Evolutionary conservation across 2,113 vertebrate genomes (phyloP), one percentile per base, ranked within the genome.

Genomic region (Numenius arquata): DNA sequence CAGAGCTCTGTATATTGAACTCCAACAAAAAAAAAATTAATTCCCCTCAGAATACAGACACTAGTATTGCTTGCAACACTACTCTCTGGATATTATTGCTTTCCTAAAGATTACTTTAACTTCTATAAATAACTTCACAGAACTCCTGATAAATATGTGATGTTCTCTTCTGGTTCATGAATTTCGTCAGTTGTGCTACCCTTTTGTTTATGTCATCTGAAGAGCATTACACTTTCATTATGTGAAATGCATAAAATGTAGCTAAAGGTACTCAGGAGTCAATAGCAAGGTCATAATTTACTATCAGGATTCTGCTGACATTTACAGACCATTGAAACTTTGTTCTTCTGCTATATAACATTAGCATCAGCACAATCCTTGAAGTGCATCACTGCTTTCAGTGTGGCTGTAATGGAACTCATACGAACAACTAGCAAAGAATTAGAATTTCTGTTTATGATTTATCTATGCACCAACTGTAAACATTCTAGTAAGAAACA

Each of bases 251-350:
- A 90, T 86, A 92, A 96, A 97, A 97, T 58, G 80, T 72, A 95
- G 70, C 90, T 63, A 85, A 95, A 96, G 86, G 66, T 95, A 90
- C 67, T 89, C 70, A 85, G 79, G 74, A 97, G 94, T 97, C 96
- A 93, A 96, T 81, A 85, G 92, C 89, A 96, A 97, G 95, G 96
- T 95, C 96, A 97, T 96, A 94, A 97, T 96, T 97, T 96, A 96
- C 82, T 93, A 85, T 83, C 80, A 87, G 53, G 74, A 97, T 96
- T 97, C 93, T 96, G 95, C 95, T 97, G 97, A 97, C 96, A 97
- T 98, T 98, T 98, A 95, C 95, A 96, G 89, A 96, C 89, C 96
- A 94, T 96, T 97, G 97, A 94, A 96, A 96, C 93, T 96, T 97
- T 96, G 94, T 95, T 97, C 92, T 94, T 96, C 83, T 93, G 66